phyloP scores from a whole-genome alignment of 2,113 vertebrate genomes.

The Amphilophus citrinellus region DNA sequence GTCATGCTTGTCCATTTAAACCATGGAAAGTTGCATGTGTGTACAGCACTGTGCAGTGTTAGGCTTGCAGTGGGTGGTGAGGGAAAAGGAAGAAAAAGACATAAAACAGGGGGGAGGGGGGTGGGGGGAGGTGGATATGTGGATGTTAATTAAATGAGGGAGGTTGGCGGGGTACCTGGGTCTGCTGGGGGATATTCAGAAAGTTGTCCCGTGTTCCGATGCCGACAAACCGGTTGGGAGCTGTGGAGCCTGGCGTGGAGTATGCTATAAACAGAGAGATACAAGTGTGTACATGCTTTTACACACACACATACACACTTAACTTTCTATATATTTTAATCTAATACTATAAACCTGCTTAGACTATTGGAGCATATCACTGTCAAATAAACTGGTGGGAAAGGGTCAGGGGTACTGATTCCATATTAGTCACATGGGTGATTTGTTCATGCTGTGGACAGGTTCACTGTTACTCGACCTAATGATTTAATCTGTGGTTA shows the following conservation, averaged over 20 bases:
- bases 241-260: slow-evolving; percentile 94
- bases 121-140: slow-evolving; percentile 48
- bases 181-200: slow-evolving; percentile 95
- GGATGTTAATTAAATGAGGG: slow-evolving; percentile 72
- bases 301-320: slow-evolving; percentile 76
- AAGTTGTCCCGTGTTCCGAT: slow-evolving; percentile 98
- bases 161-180: slow-evolving; percentile 84
- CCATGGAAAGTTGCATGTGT: slow-evolving; percentile 11
- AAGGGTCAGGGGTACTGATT: slow-evolving; percentile 49
- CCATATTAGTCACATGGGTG: slow-evolving; percentile 36
- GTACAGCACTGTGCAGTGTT: slow-evolving; percentile 29
- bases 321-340: slow-evolving; percentile 42
- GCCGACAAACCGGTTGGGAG: slow-evolving; percentile 97
- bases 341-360: slow-evolving; percentile 11
- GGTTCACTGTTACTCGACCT: slow-evolving; percentile 41
- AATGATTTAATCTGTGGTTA: slow-evolving; percentile 38
- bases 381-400: slow-evolving; percentile 44
- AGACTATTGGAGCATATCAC: slow-evolving; percentile 25
- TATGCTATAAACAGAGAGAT: slow-evolving; percentile 88
- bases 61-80: slow-evolving; percentile 49
- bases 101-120: slow-evolving; percentile 48
- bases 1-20: slow-evolving; percentile 50
- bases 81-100: slow-evolving; percentile 46
- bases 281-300: slow-evolving; percentile 81
- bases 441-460: slow-evolving; percentile 44